Evolutionary conservation across 1,140 invertebrate species (phyloP).

Genomic region (Papilio polyxenes): DNA sequence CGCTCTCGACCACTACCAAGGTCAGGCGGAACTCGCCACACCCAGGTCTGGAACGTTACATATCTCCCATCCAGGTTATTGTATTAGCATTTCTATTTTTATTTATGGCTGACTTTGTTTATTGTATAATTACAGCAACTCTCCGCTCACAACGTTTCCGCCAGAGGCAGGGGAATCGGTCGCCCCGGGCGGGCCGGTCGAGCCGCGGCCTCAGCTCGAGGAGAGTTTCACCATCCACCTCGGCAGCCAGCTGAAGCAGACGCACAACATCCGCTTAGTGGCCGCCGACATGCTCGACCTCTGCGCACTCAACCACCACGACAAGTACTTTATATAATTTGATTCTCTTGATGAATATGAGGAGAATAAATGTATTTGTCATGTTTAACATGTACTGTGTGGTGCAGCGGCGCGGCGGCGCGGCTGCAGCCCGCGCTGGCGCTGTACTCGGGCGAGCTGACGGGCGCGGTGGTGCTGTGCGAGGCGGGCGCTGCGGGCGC

Average conservation of each 20-base stretch:
- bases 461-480: constrained; percentile 88
- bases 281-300: constrained; percentile 89
- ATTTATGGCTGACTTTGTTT: neutral
- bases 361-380: too few relatives aligned
- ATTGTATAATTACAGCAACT: constrained; percentile 53
- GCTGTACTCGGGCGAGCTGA: constrained; percentile 95
- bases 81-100: neutral
- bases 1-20: constrained; percentile 86
- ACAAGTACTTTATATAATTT: constrained; percentile 68
- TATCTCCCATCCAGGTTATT: neutral
- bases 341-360: too few relatives aligned
- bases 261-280: constrained; percentile 97
- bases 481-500: constrained; percentile 56
- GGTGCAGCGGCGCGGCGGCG: constrained; percentile 81
- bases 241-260: constrained; percentile 98
- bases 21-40: constrained; percentile 77
- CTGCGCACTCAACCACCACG: constrained; percentile 84
- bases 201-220: constrained; percentile 83
- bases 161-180: constrained; percentile 41
- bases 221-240: constrained; percentile 99
- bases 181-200: constrained; percentile 22
- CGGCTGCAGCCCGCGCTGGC: constrained; percentile 95
- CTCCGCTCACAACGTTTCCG: constrained; percentile 61
- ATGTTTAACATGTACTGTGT: too few relatives aligned
- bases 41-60: constrained; percentile 74